Percentiles rank a stretch among this genome's conserved stretches.
phyloP scores from a whole-genome alignment of 2,113 vertebrate genomes.

The Tragelaphus strepsiceros region DNA sequence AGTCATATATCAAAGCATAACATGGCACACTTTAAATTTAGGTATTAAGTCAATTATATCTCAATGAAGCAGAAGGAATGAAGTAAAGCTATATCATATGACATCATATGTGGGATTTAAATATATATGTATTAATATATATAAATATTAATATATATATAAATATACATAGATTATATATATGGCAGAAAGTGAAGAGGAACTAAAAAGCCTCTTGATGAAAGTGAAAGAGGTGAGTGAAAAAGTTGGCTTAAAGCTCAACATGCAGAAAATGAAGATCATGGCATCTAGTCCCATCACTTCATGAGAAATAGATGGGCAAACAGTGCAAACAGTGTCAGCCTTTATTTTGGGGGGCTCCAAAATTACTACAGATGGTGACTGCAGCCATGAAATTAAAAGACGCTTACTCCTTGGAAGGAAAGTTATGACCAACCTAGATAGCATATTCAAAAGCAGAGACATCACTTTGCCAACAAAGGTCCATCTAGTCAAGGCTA shows the following conservation, averaged over 20 bases:
- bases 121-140: background rate
- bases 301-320: background rate
- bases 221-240: background rate
- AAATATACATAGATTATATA: background rate
- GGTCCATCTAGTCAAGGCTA: background rate
- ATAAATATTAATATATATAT: no score
- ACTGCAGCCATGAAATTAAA: background rate
- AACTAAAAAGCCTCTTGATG: background rate
- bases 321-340: background rate
- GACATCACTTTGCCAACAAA: background rate
- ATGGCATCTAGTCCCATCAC: background rate
- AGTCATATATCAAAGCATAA: background rate
- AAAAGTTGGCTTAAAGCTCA: background rate
- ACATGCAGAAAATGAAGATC: background rate
- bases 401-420: background rate
- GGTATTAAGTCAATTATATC: background rate
- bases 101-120: background rate
- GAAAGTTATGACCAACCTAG: background rate
- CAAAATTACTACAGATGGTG: background rate
- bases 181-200: background rate
- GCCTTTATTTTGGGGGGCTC: background rate
- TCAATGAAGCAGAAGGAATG: background rate
- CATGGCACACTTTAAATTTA: background rate
- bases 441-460: background rate
- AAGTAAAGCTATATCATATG: background rate